Base-by-base conservation (phyloP, 2,797 vertebrate genomes). In the Podarcis lilfordi region DNA sequence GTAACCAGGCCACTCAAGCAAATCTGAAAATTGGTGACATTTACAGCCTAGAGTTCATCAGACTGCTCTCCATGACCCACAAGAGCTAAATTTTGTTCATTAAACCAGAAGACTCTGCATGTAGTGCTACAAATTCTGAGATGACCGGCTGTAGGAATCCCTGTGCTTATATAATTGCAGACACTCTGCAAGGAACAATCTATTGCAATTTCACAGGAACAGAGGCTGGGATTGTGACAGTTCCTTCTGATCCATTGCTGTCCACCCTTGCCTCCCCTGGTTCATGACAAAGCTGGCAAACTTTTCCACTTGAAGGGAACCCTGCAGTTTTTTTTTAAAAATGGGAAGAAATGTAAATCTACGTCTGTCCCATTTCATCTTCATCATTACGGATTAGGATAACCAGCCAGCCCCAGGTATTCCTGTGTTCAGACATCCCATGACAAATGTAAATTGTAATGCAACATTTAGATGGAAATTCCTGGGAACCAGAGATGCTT, bases 201-300 rank as follows among this genome's bases (percentile, higher is more conserved):
- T 35, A 45, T 37, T 45, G 27, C 27, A 50, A 43, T 88, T 91
- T 93, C 75, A 21, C 6, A 25, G n/a, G 23, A 5, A 29, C 59
- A 15, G 15, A 27, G 2, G 5, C 2, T 19, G 15, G 75, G n/a
- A 10, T 71, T 6, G 40, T 72, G 84, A 66, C 45, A 29, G 37
- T 25, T 86, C 37, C 29, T 5, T 88, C 90, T 87, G 86, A 75
- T 77, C 68, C 82, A 86, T 27, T 0, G 69, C 85, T 87, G 25
- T 8, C 86, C 35, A 2, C 29, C 1, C 23, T 37, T 68, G 0
- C 21, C 35, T 69, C 10, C 59, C 25, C 40, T 68, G 21, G 10
- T 82, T 43, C 80, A 6, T 17, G 43, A 43, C 0, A 27, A 50
- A 59, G 40, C 45, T 82, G 61, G 7, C 17, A 4, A 61, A 80